Conservation (phyloP, 2,888 invertebrate genomes). For the Mythimna ferrago region DNA sequence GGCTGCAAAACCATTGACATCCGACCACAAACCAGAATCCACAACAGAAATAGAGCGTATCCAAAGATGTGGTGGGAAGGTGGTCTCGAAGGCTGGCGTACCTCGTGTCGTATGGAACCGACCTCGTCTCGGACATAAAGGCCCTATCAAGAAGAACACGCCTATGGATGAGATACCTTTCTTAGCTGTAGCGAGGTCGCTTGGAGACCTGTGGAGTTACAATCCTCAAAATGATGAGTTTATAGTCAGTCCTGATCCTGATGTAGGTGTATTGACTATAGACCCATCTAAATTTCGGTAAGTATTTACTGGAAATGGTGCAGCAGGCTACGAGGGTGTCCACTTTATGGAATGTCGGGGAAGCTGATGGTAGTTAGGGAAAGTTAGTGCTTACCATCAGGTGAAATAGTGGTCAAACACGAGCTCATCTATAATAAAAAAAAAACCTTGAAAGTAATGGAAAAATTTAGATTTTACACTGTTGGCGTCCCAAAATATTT, state of each 20-base stretch:
- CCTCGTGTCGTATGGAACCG: conserved; percentile 99
- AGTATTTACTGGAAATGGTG: conserved; percentile 40
- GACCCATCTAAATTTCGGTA: conserved; percentile 93
- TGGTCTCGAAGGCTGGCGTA: conserved; percentile 94
- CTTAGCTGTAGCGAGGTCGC: conserved; percentile 98
- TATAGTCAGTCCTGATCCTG: conserved; percentile 99
- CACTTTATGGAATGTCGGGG: too few species aligned
- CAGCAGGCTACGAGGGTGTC: too few species aligned
- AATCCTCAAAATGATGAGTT: conserved; percentile 97
- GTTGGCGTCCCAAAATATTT: too few species aligned
- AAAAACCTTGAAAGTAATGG: too few species aligned
- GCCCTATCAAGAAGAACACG: conserved; percentile 97
- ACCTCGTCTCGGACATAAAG: conserved; percentile 94
- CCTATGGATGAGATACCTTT: conserved; percentile 98
- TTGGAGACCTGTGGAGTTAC: conserved; percentile 99
- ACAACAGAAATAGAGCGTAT: conserved; percentile 96
- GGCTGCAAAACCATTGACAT: conserved; percentile 95
- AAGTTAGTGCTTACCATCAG: too few species aligned
- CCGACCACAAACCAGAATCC: conserved; percentile 99
- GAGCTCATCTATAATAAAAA: too few species aligned
- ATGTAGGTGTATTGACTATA: conserved; percentile 96
- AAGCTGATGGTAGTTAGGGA: too few species aligned
- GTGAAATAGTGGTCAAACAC: too few species aligned
- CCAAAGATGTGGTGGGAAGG: conserved; percentile 94
- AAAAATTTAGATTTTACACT: too few species aligned